Evolutionary conservation across 2,797 vertebrate species (phyloP).

Genomic region (Acrossocheilus wenchowensis): DNA sequence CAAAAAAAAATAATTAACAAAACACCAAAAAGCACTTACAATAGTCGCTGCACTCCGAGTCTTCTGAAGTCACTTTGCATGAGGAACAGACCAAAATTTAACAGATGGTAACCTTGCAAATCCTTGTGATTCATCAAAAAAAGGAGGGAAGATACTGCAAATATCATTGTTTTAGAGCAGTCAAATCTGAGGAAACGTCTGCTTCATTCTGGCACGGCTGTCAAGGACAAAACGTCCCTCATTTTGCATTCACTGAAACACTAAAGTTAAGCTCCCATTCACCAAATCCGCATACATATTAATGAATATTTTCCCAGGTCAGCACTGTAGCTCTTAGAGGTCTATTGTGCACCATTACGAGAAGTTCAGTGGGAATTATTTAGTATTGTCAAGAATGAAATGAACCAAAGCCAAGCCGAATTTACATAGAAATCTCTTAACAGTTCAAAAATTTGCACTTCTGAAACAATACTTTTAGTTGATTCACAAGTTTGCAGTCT

Average conservation of each 20-base stretch:
- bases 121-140: neutral
- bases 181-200: constrained; percentile 35
- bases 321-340: constrained; percentile 15
- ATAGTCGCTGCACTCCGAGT: neutral
- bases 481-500: neutral
- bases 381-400: neutral
- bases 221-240: constrained; percentile 43
- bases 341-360: constrained; percentile 9
- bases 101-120: neutral
- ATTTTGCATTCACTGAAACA: constrained; percentile 34
- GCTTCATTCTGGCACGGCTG: constrained; percentile 33
- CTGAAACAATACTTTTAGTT: neutral
- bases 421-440: neutral
- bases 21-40: neutral
- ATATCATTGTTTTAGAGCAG: neutral
- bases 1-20: neutral
- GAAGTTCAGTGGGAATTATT: constrained; percentile 11
- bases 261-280: constrained; percentile 22
- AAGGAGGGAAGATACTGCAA: neutral
- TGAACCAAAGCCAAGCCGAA: neutral
- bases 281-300: constrained; percentile 30
- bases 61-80: neutral
- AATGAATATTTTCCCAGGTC: constrained; percentile 9
- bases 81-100: neutral
- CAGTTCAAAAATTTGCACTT: neutral